A percentile compares a stretch with the other conserved stretches of the same genome.
Conservation (phyloP, 2,888 invertebrate genomes). For the Allacma fusca region DNA sequence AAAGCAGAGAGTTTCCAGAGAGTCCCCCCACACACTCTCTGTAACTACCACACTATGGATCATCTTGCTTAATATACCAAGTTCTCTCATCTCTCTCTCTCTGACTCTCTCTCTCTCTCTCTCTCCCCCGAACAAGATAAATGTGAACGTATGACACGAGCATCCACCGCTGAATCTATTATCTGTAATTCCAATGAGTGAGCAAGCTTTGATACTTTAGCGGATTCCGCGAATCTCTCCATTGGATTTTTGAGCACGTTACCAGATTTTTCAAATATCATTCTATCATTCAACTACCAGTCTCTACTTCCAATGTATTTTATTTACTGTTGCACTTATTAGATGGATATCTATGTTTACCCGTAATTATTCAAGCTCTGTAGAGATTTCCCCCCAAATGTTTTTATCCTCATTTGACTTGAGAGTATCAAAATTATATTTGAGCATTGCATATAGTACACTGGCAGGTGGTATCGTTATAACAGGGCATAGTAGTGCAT, state of each 20-base stretch:
- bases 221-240: constrained; percentile 24
- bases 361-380: neutral
- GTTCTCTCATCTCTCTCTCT: constrained; percentile 18
- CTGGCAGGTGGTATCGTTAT: too few relatives aligned
- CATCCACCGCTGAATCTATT: constrained; percentile 21
- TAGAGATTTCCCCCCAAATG: too few relatives aligned
- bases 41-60: neutral
- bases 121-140: constrained; percentile 10
- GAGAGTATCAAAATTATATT: too few relatives aligned
- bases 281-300: neutral
- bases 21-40: neutral
- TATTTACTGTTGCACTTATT: neutral
- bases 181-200: constrained; percentile 34
- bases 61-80: neutral
- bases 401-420: too few relatives aligned
- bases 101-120: neutral
- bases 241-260: constrained; percentile 27
- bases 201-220: constrained; percentile 16
- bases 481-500: too few relatives aligned
- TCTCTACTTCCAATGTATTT: neutral
- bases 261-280: neutral
- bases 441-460: too few relatives aligned
- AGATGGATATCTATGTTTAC: neutral
- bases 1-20: too few relatives aligned
- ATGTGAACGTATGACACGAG: constrained; percentile 17